These are phyloP conservation scores for Chlorops oryzae DNA, from an alignment of 1,140 invertebrate genomes.

Conservation along the genomic window DNA sequence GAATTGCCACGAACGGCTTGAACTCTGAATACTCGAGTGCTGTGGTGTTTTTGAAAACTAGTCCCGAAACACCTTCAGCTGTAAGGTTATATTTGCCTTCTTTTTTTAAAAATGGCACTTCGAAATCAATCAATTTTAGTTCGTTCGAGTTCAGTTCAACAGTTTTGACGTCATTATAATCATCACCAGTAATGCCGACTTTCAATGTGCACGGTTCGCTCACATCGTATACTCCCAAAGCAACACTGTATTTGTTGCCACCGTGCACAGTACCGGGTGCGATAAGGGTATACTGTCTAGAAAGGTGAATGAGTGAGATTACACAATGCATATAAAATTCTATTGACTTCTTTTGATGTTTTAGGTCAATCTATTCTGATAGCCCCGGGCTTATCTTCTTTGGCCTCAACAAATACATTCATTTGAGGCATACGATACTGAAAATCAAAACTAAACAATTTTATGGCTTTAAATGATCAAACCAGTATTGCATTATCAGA, in stretches of 20 bases:
- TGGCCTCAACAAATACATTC: no score
- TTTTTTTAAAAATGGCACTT: conserved; percentile 71
- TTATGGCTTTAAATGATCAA: no score
- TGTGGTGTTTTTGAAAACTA: conserved; percentile 90
- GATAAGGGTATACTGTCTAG: conserved; percentile 64
- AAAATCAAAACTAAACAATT: no score
- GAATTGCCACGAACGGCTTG: conserved; percentile 66
- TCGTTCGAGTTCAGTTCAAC: conserved; percentile 57
- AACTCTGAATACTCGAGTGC: conserved; percentile 79
- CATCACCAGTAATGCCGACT: conserved; percentile 65
- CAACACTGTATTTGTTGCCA: conserved; percentile 75
- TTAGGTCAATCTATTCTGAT: no score
- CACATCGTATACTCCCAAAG: conserved; percentile 61
- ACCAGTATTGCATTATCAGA: no score
- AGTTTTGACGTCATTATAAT: conserved; percentile 63
- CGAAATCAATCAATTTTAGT: conserved; percentile 60
- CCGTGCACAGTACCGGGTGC: conserved; percentile 75
- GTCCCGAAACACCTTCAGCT: conserved; percentile 64
- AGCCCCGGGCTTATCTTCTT: no score
- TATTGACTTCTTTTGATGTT: no score
- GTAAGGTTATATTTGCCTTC: conserved; percentile 73
- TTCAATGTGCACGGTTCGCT: conserved; percentile 59
- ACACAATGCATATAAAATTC: not conserved
- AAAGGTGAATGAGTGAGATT: not conserved
- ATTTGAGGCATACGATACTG: no score